phyloP scores from a whole-genome alignment of 2,888 invertebrate genomes.

The Pristionchus fissidentatus region DNA sequence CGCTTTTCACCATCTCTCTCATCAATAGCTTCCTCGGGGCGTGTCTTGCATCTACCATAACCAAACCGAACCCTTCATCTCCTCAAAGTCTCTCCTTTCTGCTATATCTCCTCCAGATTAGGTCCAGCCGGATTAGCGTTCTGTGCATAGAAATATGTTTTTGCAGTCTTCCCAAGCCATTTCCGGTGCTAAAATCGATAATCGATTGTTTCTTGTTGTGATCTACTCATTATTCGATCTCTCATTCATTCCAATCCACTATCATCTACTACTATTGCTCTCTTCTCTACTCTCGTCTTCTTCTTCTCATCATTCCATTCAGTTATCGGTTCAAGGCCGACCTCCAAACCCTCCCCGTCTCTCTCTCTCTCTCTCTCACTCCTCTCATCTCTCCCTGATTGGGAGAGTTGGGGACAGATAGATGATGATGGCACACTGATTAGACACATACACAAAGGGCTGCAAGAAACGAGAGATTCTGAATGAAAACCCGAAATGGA shows the following conservation, averaged over 20 bases:
- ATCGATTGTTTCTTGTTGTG: background rate
- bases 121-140: background rate
- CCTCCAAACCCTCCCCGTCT: background rate
- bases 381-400: constrained; percentile 11
- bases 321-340: constrained; percentile 40
- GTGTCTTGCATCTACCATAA: too few relatives aligned
- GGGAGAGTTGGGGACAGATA: background rate
- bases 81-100: too few relatives aligned
- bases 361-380: background rate
- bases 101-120: background rate
- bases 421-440: too few relatives aligned
- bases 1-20: too few relatives aligned
- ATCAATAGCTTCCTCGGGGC: too few relatives aligned
- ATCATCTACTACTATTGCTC: constrained; percentile 36
- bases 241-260: constrained; percentile 12
- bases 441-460: too few relatives aligned
- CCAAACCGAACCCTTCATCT: too few relatives aligned
- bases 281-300: background rate
- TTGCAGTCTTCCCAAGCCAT: background rate
- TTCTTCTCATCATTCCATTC: constrained; percentile 30
- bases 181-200: background rate
- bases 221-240: background rate
- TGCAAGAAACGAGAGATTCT: too few relatives aligned
- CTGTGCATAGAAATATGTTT: background rate
- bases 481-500: too few relatives aligned